Percentiles rank a stretch among this genome's conserved stretches.
These are phyloP conservation scores for Eriosoma lanigerum DNA, from an alignment of 1,140 invertebrate genomes.

Conservation along the genomic window DNA sequence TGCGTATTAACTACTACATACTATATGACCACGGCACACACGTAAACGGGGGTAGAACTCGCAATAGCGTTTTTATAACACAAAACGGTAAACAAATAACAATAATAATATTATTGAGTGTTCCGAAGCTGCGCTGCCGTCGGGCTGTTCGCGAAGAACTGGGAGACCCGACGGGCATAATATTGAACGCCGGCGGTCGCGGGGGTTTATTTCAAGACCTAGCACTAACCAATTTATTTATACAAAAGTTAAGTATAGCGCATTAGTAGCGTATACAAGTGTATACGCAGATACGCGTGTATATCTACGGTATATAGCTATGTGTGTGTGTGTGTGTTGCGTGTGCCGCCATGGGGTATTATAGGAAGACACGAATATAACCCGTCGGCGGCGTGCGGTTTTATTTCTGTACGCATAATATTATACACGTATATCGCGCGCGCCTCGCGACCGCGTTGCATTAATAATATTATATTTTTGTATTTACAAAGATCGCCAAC, in stretches of 20 bases:
- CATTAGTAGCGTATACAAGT: background rate
- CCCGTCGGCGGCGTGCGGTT: constrained; percentile 42
- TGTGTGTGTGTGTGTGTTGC: background rate
- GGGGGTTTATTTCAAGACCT: constrained; percentile 51
- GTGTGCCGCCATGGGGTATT: constrained; percentile 42
- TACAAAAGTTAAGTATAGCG: constrained; percentile 51
- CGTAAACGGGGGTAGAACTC: background rate
- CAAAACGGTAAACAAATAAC: background rate
- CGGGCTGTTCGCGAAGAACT: constrained; percentile 46
- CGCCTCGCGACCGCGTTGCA: background rate
- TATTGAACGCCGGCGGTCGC: constrained; percentile 32
- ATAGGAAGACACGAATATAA: constrained; percentile 40
- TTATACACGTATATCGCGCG: background rate
- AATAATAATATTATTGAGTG: background rate
- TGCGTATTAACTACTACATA: too few species aligned
- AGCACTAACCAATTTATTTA: constrained; percentile 49
- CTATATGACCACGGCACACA: background rate
- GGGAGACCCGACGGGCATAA: constrained; percentile 12
- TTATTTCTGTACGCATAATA: constrained; percentile 43
- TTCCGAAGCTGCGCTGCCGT: constrained; percentile 15
- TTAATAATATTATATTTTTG: background rate
- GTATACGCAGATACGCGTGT: background rate
- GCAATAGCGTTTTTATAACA: too few species aligned
- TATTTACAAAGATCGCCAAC: background rate
- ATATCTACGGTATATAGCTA: too few species aligned